phyloP scores from a whole-genome alignment of 2,797 vertebrate species.

The Parambassis ranga region DNA sequence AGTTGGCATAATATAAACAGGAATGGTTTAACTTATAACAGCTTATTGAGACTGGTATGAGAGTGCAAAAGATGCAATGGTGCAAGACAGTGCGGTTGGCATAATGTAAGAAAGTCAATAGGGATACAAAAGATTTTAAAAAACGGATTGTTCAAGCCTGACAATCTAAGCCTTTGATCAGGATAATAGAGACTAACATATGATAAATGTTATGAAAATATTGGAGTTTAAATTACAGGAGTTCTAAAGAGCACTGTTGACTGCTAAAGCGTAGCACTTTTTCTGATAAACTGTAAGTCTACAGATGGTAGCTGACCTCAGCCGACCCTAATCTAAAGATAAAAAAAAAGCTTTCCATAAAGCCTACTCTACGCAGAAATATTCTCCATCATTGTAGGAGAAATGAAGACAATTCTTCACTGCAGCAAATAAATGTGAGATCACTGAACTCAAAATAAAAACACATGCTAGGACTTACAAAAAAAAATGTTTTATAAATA shows the following conservation, averaged over 20 bases:
- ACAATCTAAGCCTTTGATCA: slow-evolving; percentile 9
- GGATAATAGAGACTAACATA: slow-evolving; percentile 24
- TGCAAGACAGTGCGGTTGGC: too few species aligned
- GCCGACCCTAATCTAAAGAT: neutral
- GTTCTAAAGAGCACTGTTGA: slow-evolving; percentile 23
- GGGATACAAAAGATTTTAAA: neutral
- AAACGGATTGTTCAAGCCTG: neutral
- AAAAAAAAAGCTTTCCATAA: too few species aligned
- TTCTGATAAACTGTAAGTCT: neutral
- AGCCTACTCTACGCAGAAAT: too few species aligned
- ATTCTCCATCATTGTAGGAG: too few species aligned
- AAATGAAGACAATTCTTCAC: too few species aligned
- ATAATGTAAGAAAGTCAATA: too few species aligned
- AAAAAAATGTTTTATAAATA: slow-evolving; percentile 33
- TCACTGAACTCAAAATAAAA: slow-evolving; percentile 6
- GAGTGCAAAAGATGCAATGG: too few species aligned
- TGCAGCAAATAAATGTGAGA: too few species aligned
- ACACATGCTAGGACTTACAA: slow-evolving; percentile 37
- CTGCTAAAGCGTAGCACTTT: neutral
- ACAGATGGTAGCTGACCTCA: neutral
- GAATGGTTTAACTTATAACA: too few species aligned
- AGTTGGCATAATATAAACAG: too few species aligned
- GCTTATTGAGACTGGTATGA: too few species aligned
- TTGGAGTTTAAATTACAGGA: slow-evolving; percentile 2
- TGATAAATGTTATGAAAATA: slow-evolving; percentile 24